phyloP scores from a whole-genome alignment of 2,113 vertebrate species.

The Lichenostomus cassidix region DNA sequence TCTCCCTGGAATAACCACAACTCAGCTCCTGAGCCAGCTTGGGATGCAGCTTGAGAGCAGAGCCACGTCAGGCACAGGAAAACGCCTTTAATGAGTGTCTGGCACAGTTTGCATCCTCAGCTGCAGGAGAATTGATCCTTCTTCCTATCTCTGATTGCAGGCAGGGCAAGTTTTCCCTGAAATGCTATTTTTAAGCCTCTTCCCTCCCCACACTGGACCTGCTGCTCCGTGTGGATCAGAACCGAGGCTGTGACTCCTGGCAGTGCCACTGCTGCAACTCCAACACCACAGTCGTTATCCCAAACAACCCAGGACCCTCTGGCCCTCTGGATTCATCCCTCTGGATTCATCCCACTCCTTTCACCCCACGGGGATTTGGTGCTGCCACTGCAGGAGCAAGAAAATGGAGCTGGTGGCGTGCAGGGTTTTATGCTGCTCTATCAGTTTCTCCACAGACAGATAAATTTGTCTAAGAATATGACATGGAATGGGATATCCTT shows the following conservation, averaged over 20 bases:
- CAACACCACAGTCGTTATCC: too few species aligned
- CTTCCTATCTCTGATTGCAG: neutral
- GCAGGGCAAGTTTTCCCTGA: neutral
- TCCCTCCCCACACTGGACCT: neutral
- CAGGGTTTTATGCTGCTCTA: neutral
- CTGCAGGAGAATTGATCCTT: neutral
- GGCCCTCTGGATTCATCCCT: neutral
- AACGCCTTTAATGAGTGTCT: neutral
- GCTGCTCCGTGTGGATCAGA: neutral
- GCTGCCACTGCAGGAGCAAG: neutral
- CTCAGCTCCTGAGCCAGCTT: neutral
- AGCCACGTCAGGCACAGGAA: neutral
- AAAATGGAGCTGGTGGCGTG: neutral
- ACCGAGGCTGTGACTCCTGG: neutral
- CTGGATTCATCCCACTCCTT: neutral
- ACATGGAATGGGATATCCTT: rapidly evolving
- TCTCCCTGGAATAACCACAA: neutral
- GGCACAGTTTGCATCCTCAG: slow-evolving; percentile 14
- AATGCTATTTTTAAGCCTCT: neutral
- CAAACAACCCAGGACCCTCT: neutral
- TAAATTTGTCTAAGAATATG: neutral
- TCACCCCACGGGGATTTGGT: rapidly evolving
- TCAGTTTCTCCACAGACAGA: neutral
- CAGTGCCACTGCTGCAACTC: neutral
- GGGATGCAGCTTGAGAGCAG: neutral